Evolutionary conservation across 2,888 invertebrate genomes (phyloP).

Genomic region (Apeira syringaria): DNA sequence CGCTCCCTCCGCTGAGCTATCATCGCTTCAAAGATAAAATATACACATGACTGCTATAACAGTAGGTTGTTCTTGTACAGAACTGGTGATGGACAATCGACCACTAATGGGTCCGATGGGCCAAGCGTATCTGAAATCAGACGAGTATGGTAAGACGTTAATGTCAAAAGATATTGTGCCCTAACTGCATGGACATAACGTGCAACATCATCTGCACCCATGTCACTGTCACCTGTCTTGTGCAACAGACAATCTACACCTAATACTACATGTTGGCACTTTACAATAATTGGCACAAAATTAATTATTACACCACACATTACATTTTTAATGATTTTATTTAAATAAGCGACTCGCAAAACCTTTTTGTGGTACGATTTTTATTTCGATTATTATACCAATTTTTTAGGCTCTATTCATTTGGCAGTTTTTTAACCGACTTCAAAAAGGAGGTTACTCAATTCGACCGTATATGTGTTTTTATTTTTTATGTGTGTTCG

Average conservation of each 20-base stretch:
- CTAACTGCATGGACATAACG: constrained; percentile 72
- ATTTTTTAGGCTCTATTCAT: too few relatives aligned
- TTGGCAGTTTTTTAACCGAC: too few relatives aligned
- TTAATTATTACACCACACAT: constrained; percentile 9
- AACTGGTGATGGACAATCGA: constrained; percentile 89
- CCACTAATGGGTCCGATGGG: constrained; percentile 91
- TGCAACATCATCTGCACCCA: constrained; percentile 53
- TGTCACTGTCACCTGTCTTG: constrained; percentile 54
- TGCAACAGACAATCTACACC: constrained; percentile 47
- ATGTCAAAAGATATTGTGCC: constrained; percentile 54
- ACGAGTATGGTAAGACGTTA: constrained; percentile 89
- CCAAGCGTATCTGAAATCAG: constrained; percentile 92
- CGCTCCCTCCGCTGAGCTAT: too few relatives aligned
- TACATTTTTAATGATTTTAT: constrained; percentile 6
- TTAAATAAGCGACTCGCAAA: too few relatives aligned
- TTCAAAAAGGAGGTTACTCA: too few relatives aligned
- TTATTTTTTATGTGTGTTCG: too few relatives aligned
- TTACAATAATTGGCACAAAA: constrained; percentile 16
- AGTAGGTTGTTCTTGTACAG: constrained; percentile 71
- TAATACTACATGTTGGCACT: constrained; percentile 22
- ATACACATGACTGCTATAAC: constrained; percentile 47
- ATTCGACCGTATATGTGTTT: too few relatives aligned
- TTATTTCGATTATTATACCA: too few relatives aligned
- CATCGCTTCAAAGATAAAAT: too few relatives aligned
- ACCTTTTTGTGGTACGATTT: too few relatives aligned